Conservation (phyloP, 2,113 vertebrate genomes). For the Prolemur simus region DNA sequence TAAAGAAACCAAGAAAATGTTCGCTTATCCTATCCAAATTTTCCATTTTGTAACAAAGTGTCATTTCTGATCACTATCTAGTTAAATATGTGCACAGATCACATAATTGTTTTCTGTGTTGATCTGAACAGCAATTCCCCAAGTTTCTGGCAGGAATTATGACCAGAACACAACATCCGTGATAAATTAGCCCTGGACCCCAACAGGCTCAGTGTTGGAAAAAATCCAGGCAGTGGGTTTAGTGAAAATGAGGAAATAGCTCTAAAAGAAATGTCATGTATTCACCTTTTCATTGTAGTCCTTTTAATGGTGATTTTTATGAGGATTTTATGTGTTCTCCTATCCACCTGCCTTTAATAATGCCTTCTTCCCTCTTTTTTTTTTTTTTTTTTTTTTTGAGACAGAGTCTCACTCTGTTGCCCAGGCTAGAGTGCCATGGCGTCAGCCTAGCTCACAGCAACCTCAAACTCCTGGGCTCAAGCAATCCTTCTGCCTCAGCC, state of each 20-base stretch:
- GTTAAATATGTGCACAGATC: neutral
- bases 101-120: neutral
- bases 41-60: neutral
- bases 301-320: neutral
- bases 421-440: too few species aligned
- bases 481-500: too few species aligned
- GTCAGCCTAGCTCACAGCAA: too few species aligned
- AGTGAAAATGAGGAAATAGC: neutral
- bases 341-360: constrained; percentile 12
- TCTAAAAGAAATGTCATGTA: neutral
- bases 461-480: too few species aligned
- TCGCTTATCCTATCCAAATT: neutral
- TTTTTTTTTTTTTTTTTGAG: too few species aligned
- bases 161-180: neutral
- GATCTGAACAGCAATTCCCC: neutral
- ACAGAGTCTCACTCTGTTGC: too few species aligned
- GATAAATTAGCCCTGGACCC: neutral
- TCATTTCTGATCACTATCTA: constrained; percentile 49
- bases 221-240: neutral
- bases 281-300: too few species aligned
- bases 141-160: neutral
- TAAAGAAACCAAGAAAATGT: neutral
- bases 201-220: neutral
- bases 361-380: neutral
- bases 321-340: neutral